Conservation (phyloP, 2,888 invertebrate species). For the Caenorhabditis imperialis region DNA sequence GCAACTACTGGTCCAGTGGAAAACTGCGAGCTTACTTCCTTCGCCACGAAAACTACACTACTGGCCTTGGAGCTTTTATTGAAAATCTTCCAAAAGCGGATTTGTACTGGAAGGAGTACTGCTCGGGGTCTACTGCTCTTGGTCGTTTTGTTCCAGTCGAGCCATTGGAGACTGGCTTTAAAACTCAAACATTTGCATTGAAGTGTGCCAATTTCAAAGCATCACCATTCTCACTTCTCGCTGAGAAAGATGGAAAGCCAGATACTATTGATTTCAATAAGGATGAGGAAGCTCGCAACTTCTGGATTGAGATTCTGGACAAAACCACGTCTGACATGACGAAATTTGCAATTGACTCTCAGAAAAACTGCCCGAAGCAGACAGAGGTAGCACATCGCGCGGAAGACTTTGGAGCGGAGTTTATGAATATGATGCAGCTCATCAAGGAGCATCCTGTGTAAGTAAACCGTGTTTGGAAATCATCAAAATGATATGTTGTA, state of each 20-base stretch:
- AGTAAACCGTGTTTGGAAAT: slow-evolving; percentile 7
- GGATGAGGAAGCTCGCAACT: slow-evolving; percentile 88
- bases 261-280: slow-evolving; percentile 91
- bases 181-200: slow-evolving; percentile 80
- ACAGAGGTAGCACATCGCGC: slow-evolving; percentile 85
- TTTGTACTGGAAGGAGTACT: slow-evolving; percentile 84
- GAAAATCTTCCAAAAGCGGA: slow-evolving; percentile 62
- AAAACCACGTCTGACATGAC: slow-evolving; percentile 83
- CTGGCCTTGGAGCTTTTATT: slow-evolving; percentile 85
- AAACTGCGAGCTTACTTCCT: slow-evolving; percentile 82
- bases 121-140: slow-evolving; percentile 83
- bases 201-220: slow-evolving; percentile 82
- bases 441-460: slow-evolving; percentile 85
- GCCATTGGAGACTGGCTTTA: slow-evolving; percentile 58
- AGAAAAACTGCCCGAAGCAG: slow-evolving; percentile 84
- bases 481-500: slow-evolving; percentile 42
- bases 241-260: slow-evolving; percentile 80
- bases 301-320: slow-evolving; percentile 93
- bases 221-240: slow-evolving; percentile 85
- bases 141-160: slow-evolving; percentile 78
- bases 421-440: slow-evolving; percentile 86
- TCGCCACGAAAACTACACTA: slow-evolving; percentile 85
- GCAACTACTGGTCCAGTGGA: slow-evolving; percentile 83
- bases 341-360: slow-evolving; percentile 86
- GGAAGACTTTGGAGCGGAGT: slow-evolving; percentile 87